Conservation (phyloP, 2,113 vertebrate genomes). For the Leucosticte australis region DNA sequence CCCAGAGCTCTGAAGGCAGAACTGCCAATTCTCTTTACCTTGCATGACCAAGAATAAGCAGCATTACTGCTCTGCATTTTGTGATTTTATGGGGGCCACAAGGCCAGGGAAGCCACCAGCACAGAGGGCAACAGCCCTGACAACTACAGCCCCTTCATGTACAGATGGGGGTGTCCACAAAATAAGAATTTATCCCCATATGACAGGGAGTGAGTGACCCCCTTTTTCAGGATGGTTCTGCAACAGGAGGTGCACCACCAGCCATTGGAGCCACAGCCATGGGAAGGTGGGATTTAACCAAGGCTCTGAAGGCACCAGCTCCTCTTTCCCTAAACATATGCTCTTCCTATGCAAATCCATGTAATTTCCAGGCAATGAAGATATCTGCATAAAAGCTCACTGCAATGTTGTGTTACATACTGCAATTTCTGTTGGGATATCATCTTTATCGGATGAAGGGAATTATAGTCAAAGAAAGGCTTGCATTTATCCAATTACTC, state of each 20-base stretch:
- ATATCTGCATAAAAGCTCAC: neutral
- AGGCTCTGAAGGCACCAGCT: neutral
- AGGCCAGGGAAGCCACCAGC: neutral
- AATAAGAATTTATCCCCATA: neutral
- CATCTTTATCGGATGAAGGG: constrained; percentile 39
- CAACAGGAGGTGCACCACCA: neutral
- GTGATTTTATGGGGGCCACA: neutral
- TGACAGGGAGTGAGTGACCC: neutral
- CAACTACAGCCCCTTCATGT: neutral
- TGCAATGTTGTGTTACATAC: neutral
- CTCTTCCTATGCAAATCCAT: constrained; percentile 2
- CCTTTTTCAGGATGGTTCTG: neutral
- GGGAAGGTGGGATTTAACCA: neutral
- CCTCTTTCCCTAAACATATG: neutral
- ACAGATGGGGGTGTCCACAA: neutral
- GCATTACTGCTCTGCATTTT: neutral
- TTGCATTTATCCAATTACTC: constrained; percentile 54
- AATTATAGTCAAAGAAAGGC: constrained; percentile 35
- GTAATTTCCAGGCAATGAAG: constrained; percentile 17
- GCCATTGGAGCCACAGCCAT: neutral
- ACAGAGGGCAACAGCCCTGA: neutral
- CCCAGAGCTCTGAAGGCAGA: neutral
- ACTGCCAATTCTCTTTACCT: neutral
- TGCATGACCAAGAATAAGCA: neutral
- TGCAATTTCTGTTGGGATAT: constrained; percentile 31